phyloP scores from a whole-genome alignment of 2,797 vertebrate genomes.

The Epinephelus malabaricus region DNA sequence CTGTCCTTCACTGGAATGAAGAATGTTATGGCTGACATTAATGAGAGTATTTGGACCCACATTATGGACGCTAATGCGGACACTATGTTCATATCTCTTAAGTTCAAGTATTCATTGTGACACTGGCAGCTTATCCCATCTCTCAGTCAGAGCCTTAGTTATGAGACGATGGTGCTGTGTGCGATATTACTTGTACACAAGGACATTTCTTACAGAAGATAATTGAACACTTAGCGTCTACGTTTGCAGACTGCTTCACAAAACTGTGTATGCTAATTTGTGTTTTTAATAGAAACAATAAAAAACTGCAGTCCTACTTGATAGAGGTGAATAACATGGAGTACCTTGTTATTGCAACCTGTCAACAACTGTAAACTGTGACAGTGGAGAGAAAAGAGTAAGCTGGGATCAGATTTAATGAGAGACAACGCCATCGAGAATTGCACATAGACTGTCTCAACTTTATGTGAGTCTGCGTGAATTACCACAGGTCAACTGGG shows the following conservation, averaged over 20 bases:
- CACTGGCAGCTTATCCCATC: no score
- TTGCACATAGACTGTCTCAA: slow-evolving; percentile 5
- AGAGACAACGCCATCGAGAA: slow-evolving; percentile 25
- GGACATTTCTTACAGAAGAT: background rate
- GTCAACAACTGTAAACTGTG: slow-evolving; percentile 14
- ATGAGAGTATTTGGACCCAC: background rate
- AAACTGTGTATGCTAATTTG: background rate
- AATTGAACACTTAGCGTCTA: background rate
- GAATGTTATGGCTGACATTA: background rate
- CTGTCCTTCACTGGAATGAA: background rate
- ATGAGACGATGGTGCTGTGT: no score
- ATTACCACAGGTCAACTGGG: slow-evolving; percentile 41
- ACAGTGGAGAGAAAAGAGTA: slow-evolving; percentile 9
- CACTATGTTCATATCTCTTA: background rate
- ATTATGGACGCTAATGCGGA: background rate
- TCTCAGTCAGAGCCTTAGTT: no score
- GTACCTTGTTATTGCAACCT: slow-evolving; percentile 19
- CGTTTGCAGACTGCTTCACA: background rate
- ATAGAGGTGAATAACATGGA: background rate
- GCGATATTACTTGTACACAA: no score
- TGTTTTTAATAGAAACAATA: background rate
- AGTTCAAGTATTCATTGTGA: no score
- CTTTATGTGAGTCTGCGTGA: slow-evolving; percentile 23
- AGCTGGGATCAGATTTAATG: slow-evolving; percentile 40
- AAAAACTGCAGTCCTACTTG: background rate